Conservation (phyloP, 1,140 invertebrate species). For the Sycophila sp. region DNA sequence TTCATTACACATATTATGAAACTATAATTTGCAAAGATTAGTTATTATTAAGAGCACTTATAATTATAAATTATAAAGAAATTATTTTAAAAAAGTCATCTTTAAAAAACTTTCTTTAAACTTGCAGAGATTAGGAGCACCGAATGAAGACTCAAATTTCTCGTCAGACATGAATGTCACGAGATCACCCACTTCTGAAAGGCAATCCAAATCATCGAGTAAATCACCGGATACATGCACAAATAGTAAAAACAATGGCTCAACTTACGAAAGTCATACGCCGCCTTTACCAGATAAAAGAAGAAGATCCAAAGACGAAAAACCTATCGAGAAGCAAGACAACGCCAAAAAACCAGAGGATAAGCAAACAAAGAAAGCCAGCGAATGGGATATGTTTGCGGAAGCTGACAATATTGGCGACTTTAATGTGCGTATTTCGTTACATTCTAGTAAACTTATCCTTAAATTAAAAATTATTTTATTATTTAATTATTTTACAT, state of each 20-base stretch:
- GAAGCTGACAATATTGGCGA: conserved; percentile 88
- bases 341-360: conserved; percentile 61
- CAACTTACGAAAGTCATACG: conserved; percentile 61
- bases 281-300: conserved; percentile 56
- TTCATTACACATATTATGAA: no score
- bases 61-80: no score
- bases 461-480: conserved; percentile 65
- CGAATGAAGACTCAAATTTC: conserved; percentile 72
- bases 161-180: conserved; percentile 56
- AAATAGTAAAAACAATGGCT: conserved; percentile 62
- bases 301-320: conserved; percentile 16
- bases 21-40: no score
- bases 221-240: conserved; percentile 52
- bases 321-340: not conserved
- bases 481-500: conserved; percentile 50
- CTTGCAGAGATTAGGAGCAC: conserved; percentile 69
- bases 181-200: conserved; percentile 54
- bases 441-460: not conserved
- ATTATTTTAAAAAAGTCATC: no score
- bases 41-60: no score
- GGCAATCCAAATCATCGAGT: conserved; percentile 48
- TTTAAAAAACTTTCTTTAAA: not conserved
- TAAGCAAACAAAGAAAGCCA: conserved; percentile 63
- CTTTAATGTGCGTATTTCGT: conserved; percentile 80
- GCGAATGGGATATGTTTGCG: conserved; percentile 88